Evolutionary conservation across 2,888 invertebrate species (phyloP), one percentile per base, ranked within the genome.

Genomic region (Amiota minor): DNA sequence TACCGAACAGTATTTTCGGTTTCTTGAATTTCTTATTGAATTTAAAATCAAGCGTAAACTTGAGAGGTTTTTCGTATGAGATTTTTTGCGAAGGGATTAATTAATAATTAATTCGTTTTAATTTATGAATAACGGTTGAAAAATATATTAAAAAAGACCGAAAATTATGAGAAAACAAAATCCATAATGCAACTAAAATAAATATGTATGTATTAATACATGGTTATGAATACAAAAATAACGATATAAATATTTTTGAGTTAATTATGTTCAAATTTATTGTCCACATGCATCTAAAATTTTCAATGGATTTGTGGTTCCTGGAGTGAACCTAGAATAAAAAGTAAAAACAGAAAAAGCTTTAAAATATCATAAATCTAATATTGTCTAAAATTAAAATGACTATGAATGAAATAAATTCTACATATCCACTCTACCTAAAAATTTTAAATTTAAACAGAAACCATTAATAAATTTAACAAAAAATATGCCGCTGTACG

Each of bases 51-150:
- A 35, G 35, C 35, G 35, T 35, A 35, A 35, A 35, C 35, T 2
- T 35, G 35, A 35, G 35, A 35, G 35, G 35, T 76, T 74, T 71
- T 70, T 74, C 72, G 64, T 68, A 35, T 35, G 35, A 65, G 67
- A 77, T 76, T 76, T 80, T 78, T 80, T 78, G 81, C 73, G 80
- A 80, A 80, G 79, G 83, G 85, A 85, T 86, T 86, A 85, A 86
- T 86, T 82, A 87, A 83, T 85, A 86, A 86, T 86, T 87, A 88
- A 88, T 87, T 87, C 86, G 86, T 85, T 85, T 85, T 72, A 86
- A 84, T 87, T 86, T 86, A 85, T 87, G 85, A 86, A 86, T 86
- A 85, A 85, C 86, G 82, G 86, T 80, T 84, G 81, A 86, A 86
- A 35, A 86, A 87, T 84, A 83, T 83, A 86, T 86, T 87, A 87